phyloP scores from a whole-genome alignment of 2,797 vertebrate genomes.

The Lepilemur septentrionalis region DNA sequence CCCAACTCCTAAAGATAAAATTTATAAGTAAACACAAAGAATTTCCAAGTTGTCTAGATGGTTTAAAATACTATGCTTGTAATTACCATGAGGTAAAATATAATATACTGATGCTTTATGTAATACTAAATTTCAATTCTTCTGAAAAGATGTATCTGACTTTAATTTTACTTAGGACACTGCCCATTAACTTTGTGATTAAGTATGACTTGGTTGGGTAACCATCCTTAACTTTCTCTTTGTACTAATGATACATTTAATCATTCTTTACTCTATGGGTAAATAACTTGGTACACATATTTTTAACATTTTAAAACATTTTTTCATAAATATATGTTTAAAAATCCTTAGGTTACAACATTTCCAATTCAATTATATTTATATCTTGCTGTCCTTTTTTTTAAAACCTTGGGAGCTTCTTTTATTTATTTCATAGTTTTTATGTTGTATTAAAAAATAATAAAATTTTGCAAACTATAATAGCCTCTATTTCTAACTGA shows the following conservation, averaged over 20 bases:
- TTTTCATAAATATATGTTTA: background rate
- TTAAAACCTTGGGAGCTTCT: background rate
- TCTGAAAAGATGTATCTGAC: background rate
- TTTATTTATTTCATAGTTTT: background rate
- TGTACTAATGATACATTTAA: background rate
- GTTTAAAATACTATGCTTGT: background rate
- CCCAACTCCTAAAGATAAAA: background rate
- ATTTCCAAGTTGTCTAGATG: background rate
- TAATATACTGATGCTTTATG: background rate
- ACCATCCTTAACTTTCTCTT: background rate
- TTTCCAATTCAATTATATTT: background rate
- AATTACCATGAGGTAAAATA: background rate
- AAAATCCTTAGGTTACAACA: background rate
- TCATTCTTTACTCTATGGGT: background rate
- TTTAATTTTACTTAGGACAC: background rate
- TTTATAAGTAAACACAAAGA: background rate
- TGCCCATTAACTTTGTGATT: constrained; percentile 11
- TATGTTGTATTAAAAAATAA: background rate
- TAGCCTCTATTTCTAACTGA: background rate
- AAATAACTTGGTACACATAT: background rate
- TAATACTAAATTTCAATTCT: background rate
- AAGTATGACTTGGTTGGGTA: background rate
- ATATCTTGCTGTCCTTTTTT: background rate
- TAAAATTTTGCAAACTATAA: background rate
- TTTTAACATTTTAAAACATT: background rate